Conservation (phyloP, 2,113 vertebrate species). For the Ceyx cyanopectus region DNA sequence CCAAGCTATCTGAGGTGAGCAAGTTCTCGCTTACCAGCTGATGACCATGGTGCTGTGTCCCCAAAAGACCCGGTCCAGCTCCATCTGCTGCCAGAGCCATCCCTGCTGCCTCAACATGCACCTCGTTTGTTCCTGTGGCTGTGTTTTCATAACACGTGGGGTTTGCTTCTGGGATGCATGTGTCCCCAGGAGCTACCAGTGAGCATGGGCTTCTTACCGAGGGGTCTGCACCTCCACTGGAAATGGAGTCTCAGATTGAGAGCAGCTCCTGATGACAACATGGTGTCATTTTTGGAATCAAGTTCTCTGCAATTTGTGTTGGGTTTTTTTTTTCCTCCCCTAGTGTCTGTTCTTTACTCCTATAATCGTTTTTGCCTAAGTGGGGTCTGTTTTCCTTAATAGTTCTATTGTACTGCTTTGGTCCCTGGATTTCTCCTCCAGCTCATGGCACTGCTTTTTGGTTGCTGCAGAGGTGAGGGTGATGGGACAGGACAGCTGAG, state of each 20-base stretch:
- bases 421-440: neutral
- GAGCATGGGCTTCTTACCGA: accelerated
- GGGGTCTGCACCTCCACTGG: neutral
- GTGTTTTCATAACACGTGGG: accelerated
- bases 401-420: neutral
- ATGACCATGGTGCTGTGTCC: accelerated
- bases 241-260: accelerated
- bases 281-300: neutral
- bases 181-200: neutral
- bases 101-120: accelerated
- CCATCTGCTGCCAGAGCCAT: accelerated
- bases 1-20: neutral
- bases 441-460: accelerated
- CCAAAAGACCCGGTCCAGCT: accelerated
- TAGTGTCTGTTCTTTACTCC: neutral
- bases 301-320: neutral
- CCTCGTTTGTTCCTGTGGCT: accelerated
- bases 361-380: neutral
- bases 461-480: neutral
- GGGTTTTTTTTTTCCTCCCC: neutral
- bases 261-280: accelerated
- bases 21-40: neutral
- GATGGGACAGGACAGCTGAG: neutral
- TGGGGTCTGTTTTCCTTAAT: neutral
- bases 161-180: neutral